Evolutionary conservation across 1,140 invertebrate genomes (phyloP).

Genomic region (Neodiprion pinetum): DNA sequence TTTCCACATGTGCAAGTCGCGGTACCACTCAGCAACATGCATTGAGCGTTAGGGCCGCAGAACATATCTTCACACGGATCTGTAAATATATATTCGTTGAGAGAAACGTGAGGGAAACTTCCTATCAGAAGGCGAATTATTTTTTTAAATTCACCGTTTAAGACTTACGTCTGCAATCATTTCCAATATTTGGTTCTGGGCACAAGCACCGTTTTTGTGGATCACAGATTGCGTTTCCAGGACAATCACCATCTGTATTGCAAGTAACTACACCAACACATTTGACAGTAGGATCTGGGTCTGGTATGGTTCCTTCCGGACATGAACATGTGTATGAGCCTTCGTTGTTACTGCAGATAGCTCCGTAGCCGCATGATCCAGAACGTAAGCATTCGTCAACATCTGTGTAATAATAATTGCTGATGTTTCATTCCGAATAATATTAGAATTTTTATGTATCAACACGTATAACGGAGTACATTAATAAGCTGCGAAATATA

Average conservation of each 20-base stretch:
- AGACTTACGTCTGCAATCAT: constrained; percentile 87
- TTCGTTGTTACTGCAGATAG: constrained; percentile 78
- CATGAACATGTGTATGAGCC: constrained; percentile 83
- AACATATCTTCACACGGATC: constrained; percentile 88
- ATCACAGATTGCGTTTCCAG: constrained; percentile 89
- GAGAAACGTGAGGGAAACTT: neutral
- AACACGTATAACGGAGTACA: neutral
- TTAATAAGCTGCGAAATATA: constrained; percentile 39
- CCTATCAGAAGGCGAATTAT: too few relatives aligned
- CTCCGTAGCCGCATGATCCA: constrained; percentile 77
- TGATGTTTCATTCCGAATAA: neutral
- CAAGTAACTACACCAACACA: constrained; percentile 85
- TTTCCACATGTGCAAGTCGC: constrained; percentile 83
- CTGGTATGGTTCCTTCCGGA: constrained; percentile 79
- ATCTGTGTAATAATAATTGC: constrained; percentile 58
- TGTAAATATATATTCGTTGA: constrained; percentile 48
- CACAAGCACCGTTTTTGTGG: constrained; percentile 79
- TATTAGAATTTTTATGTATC: neutral
- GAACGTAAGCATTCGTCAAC: constrained; percentile 80
- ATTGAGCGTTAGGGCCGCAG: constrained; percentile 88
- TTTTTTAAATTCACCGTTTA: constrained; percentile 11
- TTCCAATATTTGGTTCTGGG: constrained; percentile 88
- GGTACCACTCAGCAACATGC: constrained; percentile 82
- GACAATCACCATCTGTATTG: constrained; percentile 77
- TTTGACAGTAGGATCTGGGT: constrained; percentile 80